A percentile compares a stretch with the other conserved stretches of the same genome.
Conservation (phyloP, 2,797 vertebrate species). For the Syndactyla subalaris region DNA sequence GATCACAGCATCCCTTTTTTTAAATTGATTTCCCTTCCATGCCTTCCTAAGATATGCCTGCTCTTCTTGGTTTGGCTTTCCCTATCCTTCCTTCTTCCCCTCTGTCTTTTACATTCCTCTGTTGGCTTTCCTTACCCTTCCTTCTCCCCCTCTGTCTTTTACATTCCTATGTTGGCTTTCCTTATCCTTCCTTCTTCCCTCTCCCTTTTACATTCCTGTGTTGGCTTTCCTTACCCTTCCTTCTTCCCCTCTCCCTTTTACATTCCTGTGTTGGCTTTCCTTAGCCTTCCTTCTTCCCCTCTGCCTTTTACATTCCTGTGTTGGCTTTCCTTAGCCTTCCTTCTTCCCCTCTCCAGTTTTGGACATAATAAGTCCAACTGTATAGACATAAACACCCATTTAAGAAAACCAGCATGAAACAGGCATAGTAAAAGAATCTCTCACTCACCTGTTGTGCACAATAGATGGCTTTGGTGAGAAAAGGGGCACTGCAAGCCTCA, state of each 20-base stretch:
- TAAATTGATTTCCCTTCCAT: not conserved
- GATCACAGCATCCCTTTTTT: not conserved
- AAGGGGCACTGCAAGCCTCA: not conserved
- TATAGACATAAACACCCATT: not conserved
- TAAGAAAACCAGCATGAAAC: not conserved
- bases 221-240: not conserved
- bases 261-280: not conserved
- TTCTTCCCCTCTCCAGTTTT: not conserved
- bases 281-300: not conserved
- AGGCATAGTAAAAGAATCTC: not conserved
- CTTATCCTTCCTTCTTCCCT: not conserved
- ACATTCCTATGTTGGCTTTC: no score
- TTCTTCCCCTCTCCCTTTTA: no score
- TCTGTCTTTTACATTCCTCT: not conserved
- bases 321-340: not conserved
- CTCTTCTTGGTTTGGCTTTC: not conserved
- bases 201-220: not conserved
- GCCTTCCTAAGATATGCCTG: not conserved
- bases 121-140: not conserved
- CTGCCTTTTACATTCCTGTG: not conserved
- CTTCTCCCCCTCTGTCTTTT: not conserved
- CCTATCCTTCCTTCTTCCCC: not conserved
- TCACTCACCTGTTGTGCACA: not conserved
- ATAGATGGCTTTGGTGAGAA: not conserved
- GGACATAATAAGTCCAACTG: rapidly evolving